Evolutionary conservation across 2,888 invertebrate species (phyloP).

Genomic region (Flabesymbios commensalis): DNA sequence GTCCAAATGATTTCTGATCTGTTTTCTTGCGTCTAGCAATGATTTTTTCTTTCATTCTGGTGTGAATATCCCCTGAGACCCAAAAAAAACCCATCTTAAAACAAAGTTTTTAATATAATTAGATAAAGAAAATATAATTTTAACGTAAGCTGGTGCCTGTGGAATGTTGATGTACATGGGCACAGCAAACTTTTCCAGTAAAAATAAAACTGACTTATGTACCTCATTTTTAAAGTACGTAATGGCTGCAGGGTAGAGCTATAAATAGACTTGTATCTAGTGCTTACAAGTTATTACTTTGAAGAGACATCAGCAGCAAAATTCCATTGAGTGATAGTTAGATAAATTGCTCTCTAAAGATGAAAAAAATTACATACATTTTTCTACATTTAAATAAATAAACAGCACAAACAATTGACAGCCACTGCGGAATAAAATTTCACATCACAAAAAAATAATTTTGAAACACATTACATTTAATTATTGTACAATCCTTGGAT

Average conservation of each 20-base stretch:
- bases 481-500: constrained; percentile 83
- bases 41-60: constrained; percentile 50
- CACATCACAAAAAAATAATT: neutral
- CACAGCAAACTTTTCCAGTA: too few species aligned
- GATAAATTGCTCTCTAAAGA: too few species aligned
- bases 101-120: neutral
- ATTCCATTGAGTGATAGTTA: too few species aligned
- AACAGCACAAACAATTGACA: too few species aligned
- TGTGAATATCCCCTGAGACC: constrained; percentile 53
- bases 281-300: too few species aligned
- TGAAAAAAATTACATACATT: too few species aligned
- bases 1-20: constrained; percentile 48
- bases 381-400: too few species aligned
- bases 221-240: too few species aligned
- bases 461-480: constrained; percentile 73
- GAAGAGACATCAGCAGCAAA: too few species aligned
- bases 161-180: neutral
- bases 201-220: too few species aligned
- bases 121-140: neutral
- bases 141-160: neutral
- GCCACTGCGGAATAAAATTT: neutral
- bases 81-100: neutral
- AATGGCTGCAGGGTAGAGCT: too few species aligned
- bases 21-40: constrained; percentile 57
- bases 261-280: too few species aligned